Evolutionary conservation across 2,888 invertebrate genomes (phyloP).

Genomic region (Xylota sylvarum): DNA sequence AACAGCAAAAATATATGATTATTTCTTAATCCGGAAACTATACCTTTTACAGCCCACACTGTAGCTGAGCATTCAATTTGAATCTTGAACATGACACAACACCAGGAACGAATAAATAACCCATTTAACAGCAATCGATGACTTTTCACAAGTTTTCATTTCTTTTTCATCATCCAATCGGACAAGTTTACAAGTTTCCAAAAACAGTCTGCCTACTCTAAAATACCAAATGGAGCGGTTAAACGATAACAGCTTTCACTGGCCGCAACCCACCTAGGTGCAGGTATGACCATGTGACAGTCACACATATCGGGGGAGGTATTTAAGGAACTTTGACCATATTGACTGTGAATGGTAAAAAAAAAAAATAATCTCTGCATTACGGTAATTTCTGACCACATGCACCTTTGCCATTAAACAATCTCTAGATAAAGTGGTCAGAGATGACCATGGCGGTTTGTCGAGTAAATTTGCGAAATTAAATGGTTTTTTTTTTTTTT

Average conservation of each 20-base stretch:
- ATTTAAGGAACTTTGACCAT: slow-evolving; percentile 23
- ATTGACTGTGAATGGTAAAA: not conserved
- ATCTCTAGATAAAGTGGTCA: not conserved
- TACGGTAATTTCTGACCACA: slow-evolving; percentile 23
- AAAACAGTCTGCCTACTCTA: slow-evolving; percentile 44
- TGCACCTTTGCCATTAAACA: slow-evolving; percentile 17
- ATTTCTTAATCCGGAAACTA: slow-evolving; percentile 56
- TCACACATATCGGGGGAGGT: slow-evolving; percentile 47
- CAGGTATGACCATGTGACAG: slow-evolving; percentile 43
- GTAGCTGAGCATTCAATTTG: not conserved
- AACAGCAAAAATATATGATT: not conserved
- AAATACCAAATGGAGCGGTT: slow-evolving; percentile 31
- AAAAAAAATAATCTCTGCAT: slow-evolving; percentile 1
- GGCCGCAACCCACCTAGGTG: slow-evolving; percentile 15
- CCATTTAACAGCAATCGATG: slow-evolving; percentile 21
- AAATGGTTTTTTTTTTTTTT: slow-evolving; percentile 5
- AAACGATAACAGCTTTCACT: slow-evolving; percentile 61
- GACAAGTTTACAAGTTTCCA: slow-evolving; percentile 44
- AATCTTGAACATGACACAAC: slow-evolving; percentile 8
- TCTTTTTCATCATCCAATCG: slow-evolving; percentile 56
- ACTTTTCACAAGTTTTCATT: slow-evolving; percentile 62
- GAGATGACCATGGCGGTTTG: slow-evolving; percentile 36
- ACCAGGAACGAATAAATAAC: slow-evolving; percentile 12
- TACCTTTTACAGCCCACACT: slow-evolving; percentile 29
- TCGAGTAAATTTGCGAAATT: slow-evolving; percentile 13